A percentile compares a stretch with the other conserved stretches of the same genome.
Evolutionary conservation across 1,140 invertebrate species (phyloP).

Genomic region (Bemisia tabaci): DNA sequence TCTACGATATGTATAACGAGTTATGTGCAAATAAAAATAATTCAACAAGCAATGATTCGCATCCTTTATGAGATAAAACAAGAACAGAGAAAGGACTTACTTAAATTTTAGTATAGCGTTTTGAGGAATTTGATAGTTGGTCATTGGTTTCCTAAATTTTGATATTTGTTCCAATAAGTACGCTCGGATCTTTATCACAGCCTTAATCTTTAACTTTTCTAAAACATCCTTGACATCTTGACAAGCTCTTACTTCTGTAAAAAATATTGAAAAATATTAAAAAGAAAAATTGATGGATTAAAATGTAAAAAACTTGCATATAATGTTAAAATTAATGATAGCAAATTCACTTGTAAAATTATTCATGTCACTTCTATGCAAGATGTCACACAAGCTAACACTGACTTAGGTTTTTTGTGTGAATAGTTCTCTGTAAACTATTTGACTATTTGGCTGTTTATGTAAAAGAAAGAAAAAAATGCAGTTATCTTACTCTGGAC

Average conservation of each 20-base stretch:
- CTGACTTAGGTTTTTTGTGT: too few relatives aligned
- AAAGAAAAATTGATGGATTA: slow-evolving; percentile 5
- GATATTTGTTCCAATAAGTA: slow-evolving; percentile 93
- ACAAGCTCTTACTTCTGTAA: slow-evolving; percentile 70
- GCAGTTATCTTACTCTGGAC: too few relatives aligned
- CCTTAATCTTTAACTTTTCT: slow-evolving; percentile 90
- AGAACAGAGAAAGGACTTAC: slow-evolving; percentile 26
- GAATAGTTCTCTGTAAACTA: too few relatives aligned
- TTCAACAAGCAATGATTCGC: not conserved
- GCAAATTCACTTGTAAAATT: too few relatives aligned
- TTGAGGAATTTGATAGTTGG: slow-evolving; percentile 97
- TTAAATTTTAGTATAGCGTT: slow-evolving; percentile 96
- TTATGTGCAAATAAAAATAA: not conserved
- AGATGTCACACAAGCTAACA: too few relatives aligned
- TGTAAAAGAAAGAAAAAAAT: too few relatives aligned
- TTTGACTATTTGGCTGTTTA: too few relatives aligned
- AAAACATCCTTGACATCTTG: slow-evolving; percentile 91
- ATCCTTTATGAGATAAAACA: not conserved
- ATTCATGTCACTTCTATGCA: too few relatives aligned
- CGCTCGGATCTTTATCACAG: slow-evolving; percentile 85
- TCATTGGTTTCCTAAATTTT: slow-evolving; percentile 94
- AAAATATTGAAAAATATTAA: slow-evolving; percentile 12
- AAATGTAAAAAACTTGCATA: not conserved
- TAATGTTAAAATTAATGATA: not conserved
- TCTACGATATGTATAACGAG: too few relatives aligned